Base-by-base conservation (phyloP, 2,888 invertebrate species). In the Scotopteryx bipunctaria region DNA sequence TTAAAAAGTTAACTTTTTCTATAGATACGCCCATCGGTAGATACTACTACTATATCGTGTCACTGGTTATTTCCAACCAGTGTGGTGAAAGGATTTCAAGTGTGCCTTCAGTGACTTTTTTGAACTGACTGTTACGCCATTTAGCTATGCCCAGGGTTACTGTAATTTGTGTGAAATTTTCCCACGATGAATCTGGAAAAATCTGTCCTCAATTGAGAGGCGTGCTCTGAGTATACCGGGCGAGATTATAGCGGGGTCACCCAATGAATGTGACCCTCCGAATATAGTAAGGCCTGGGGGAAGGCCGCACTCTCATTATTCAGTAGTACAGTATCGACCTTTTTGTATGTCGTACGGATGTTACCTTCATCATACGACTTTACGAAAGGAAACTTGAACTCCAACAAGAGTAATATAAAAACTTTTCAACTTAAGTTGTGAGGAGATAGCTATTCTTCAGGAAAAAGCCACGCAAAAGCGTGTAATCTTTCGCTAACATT, bases 131-230 rank as follows among this genome's bases (percentile, higher is more conserved):
- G 27, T 48, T 42, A 29, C 19, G 2, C 29, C 16, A 19, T 14
- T 38, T 38, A 19, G 21, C 19, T 25, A 2, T 5, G 0, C 8
- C 50, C 31, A 5, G 14, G 31, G 54, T 43, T 9, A 21, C 3
- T 42, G 64, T 71, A 67, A 67, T 68, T 67, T 57, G 63, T 65
- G n/a, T n/a, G n/a, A n/a, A n/a, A 63, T 61, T 71, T 76, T 66
- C 68, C 60, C 56, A 51, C 61, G 63, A 56, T 65, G 64, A 67
- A 67, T 73, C 69, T 59, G 66, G 64, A 70, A 69, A 78, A 82
- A 77, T 77, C 76, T 77, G 75, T 73, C 75, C 78, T 80, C 76
- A 78, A 78, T 78, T 69, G 72, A 61, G 59, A 57, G 67, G 76
- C 84, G 84, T 81, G 81, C 69, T 63, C 60, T 55, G 74, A 68